A percentile compares a stretch with the other conserved stretches of the same genome.
Conservation (phyloP, 2,113 vertebrate genomes). For the Ailuropoda melanoleuca region DNA sequence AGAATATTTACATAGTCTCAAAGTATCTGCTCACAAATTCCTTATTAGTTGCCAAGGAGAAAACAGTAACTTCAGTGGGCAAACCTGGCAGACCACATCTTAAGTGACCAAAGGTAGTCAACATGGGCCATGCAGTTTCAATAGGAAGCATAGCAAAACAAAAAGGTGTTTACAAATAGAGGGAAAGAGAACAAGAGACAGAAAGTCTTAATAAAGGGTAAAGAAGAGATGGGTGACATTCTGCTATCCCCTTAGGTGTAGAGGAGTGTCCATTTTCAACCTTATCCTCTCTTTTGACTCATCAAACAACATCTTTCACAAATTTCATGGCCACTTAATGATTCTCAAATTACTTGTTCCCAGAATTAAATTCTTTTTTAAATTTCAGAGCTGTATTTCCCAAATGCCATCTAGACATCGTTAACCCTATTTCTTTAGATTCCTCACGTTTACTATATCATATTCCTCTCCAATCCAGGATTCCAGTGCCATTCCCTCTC, state of each 20-base stretch:
- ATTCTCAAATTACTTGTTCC: background rate
- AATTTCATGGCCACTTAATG: background rate
- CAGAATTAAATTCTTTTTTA: constrained; percentile 11
- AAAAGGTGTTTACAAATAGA: constrained; percentile 17
- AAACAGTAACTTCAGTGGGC: background rate
- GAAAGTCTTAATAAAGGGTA: background rate
- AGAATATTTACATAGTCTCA: background rate
- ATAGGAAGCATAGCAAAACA: background rate
- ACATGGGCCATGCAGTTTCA: background rate
- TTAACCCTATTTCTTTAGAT: background rate
- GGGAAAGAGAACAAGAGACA: background rate
- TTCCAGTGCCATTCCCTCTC: background rate
- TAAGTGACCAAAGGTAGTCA: constrained; percentile 3
- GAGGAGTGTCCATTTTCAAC: background rate
- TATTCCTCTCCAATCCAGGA: background rate
- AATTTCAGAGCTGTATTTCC: background rate
- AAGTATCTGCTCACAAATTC: background rate
- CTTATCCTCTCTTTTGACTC: background rate
- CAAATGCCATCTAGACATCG: background rate
- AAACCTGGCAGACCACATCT: background rate
- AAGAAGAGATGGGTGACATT: background rate
- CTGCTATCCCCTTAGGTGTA: background rate
- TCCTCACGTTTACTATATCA: background rate
- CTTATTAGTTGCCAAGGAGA: background rate
- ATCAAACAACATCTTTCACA: background rate